Evolutionary conservation across 64 coral and sea anemone species (phyloP).

Genomic region (Orbicella faveolata): DNA sequence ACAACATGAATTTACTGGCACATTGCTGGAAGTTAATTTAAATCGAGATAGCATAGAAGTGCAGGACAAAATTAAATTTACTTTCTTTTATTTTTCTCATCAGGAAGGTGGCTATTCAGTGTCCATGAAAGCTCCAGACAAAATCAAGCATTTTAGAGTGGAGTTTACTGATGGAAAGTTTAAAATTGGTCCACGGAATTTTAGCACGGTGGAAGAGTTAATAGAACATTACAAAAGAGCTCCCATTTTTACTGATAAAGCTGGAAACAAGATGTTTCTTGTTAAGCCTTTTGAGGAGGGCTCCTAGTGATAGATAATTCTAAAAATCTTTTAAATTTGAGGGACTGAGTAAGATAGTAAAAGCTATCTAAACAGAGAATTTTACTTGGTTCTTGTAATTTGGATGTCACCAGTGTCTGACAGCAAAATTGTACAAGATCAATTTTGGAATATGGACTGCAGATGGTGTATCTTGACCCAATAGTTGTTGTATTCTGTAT

Average conservation of each 20-base stretch:
- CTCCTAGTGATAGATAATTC: not conserved
- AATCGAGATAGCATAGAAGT: no score
- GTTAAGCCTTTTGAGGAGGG: conserved; percentile 70
- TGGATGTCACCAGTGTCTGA: no score
- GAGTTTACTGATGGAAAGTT: conserved; percentile 61
- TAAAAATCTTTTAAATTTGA: not conserved
- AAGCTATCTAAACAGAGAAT: not conserved
- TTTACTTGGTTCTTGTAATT: no score
- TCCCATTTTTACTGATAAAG: conserved; percentile 92
- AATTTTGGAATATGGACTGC: no score
- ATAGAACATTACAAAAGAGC: conserved; percentile 96
- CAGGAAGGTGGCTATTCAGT: conserved; percentile 95
- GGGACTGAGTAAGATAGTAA: not conserved
- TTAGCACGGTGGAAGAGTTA: conserved; percentile 68
- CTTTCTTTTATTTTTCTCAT: not conserved
- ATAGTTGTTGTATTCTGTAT: no score
- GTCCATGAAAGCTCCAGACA: conserved; percentile 98
- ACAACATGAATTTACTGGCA: no score
- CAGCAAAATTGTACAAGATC: no score
- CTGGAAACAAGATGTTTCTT: conserved; percentile 89
- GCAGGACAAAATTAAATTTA: not conserved
- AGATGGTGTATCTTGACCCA: no score
- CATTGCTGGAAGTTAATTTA: no score
- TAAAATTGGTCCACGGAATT: conserved; percentile 87
- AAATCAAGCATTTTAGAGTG: conserved; percentile 97